phyloP scores from a whole-genome alignment of 2,888 invertebrate species.

The Toxonevra muliebris region DNA sequence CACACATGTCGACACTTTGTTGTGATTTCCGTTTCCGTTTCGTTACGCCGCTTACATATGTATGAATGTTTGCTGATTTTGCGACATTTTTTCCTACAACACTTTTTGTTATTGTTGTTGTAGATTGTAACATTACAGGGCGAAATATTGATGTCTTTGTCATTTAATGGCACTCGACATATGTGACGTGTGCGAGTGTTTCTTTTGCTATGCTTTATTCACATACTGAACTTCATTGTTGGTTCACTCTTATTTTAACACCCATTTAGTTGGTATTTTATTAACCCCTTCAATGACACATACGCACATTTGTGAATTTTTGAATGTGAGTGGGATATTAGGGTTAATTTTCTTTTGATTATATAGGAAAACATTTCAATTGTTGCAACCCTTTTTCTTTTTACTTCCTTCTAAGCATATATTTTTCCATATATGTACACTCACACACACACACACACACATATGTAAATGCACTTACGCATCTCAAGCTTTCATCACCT shows the following conservation, averaged over 20 bases:
- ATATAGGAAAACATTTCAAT: no score
- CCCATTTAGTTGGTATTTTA: background rate
- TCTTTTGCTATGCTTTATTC: slow-evolving; percentile 7
- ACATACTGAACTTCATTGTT: no score
- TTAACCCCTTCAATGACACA: no score
- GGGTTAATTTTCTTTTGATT: slow-evolving; percentile 31
- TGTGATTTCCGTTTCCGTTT: slow-evolving; percentile 56
- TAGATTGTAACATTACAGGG: background rate
- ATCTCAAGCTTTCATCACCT: background rate
- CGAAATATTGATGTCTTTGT: slow-evolving; percentile 46
- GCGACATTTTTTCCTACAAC: slow-evolving; percentile 7
- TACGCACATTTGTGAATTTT: slow-evolving; percentile 6
- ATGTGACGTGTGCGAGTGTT: slow-evolving; percentile 37
- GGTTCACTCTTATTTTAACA: background rate
- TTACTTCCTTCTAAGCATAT: no score
- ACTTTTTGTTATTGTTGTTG: background rate
- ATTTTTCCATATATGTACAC: no score
- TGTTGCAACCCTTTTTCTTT: no score
- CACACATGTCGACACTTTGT: slow-evolving; percentile 60
- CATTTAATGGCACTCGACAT: slow-evolving; percentile 51
- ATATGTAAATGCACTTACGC: no score
- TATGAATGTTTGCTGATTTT: no score
- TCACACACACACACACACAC: no score
- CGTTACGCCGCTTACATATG: slow-evolving; percentile 10
- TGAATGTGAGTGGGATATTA: slow-evolving; percentile 17